A percentile compares a stretch with the other conserved stretches of the same genome.
phyloP scores from a whole-genome alignment of 2,113 vertebrate genomes.

The Paramisgurnus dabryanus region DNA sequence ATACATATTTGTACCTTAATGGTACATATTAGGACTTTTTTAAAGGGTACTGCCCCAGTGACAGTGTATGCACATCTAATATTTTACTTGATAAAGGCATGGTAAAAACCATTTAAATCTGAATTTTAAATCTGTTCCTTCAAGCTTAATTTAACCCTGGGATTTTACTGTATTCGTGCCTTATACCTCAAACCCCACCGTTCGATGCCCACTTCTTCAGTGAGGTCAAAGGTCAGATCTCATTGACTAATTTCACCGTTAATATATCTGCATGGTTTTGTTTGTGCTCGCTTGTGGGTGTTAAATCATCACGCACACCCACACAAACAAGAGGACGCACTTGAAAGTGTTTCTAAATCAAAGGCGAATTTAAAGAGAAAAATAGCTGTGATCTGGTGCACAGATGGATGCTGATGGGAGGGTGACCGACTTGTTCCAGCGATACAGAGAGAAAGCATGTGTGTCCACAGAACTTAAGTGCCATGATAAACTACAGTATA shows the following conservation, averaged over 20 bases:
- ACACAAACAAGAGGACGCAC: conserved; percentile 27
- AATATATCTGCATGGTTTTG: not conserved
- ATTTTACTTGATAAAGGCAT: no score
- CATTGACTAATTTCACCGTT: conserved; percentile 20
- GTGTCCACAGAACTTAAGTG: conserved; percentile 21
- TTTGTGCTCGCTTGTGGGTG: conserved; percentile 28
- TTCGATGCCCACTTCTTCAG: conserved; percentile 12
- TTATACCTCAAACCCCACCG: not conserved
- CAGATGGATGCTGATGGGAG: conserved; percentile 31
- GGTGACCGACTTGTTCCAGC: conserved; percentile 4
- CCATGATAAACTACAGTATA: conserved; percentile 16
- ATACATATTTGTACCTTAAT: no score
- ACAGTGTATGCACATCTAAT: no score
- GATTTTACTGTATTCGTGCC: not conserved
- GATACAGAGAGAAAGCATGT: not conserved
- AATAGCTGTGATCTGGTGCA: conserved; percentile 37
- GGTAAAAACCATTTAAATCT: no score
- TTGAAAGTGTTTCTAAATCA: conserved; percentile 47
- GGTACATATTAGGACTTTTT: no score
- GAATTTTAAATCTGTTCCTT: conserved; percentile 36
- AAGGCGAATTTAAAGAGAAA: conserved; percentile 36
- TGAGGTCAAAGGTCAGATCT: conserved; percentile 33
- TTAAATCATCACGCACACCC: conserved; percentile 23
- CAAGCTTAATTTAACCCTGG: no score
- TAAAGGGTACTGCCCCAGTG: no score